Evolutionary conservation across 2,797 vertebrate genomes (phyloP).

Genomic region (Silurus lanzhouensis): DNA sequence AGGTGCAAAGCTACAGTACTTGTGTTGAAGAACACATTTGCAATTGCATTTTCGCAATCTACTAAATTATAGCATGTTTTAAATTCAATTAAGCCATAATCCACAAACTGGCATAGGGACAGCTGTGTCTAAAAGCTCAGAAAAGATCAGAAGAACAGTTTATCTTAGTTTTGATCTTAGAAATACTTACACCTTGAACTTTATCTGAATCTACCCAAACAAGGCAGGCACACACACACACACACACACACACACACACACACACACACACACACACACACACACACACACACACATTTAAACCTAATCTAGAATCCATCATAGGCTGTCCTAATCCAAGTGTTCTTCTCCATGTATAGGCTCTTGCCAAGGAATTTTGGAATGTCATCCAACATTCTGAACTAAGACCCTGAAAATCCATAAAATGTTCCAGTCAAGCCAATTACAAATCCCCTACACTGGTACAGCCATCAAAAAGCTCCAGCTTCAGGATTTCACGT

Average conservation of each 20-base stretch:
- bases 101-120: constrained; percentile 38
- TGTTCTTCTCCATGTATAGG: constrained; percentile 48
- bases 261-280: constrained; percentile 16
- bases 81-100: constrained; percentile 58
- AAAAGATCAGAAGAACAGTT: constrained; percentile 51
- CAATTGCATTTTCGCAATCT: neutral
- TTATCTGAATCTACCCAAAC: constrained; percentile 37
- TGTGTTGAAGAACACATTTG: constrained; percentile 42
- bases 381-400: constrained; percentile 57
- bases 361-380: constrained; percentile 63
- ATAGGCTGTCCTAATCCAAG: constrained; percentile 53
- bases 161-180: constrained; percentile 34
- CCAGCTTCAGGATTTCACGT: constrained; percentile 50
- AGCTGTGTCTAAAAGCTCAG: constrained; percentile 40
- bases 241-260: neutral
- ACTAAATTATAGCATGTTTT: constrained; percentile 28
- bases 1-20: constrained; percentile 24
- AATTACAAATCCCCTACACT: constrained; percentile 61
- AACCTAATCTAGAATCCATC: constrained; percentile 60
- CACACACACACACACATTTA: constrained; percentile 48
- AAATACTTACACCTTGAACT: constrained; percentile 44
- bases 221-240: constrained; percentile 10
- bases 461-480: constrained; percentile 59
- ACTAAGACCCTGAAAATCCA: constrained; percentile 62
- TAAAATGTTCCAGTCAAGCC: constrained; percentile 59